Evolutionary conservation across 2,888 invertebrate species (phyloP), one percentile per base, ranked within the genome.

Genomic region (Hemicrepidius hirtus): DNA sequence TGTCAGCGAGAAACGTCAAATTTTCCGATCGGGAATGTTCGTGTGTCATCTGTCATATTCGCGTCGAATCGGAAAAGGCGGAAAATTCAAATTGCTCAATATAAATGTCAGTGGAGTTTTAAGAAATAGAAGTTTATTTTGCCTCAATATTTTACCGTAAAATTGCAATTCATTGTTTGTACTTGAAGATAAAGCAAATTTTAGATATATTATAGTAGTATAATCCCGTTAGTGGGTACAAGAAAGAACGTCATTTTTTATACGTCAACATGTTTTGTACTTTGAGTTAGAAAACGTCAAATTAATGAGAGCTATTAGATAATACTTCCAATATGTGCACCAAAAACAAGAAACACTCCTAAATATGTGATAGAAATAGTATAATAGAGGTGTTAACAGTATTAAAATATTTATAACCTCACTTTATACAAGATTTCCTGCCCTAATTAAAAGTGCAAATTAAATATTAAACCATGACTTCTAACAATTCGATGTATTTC

Each of bases 401-500:
- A 50, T 50, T 50, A 50, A 46, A 3, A 3, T 18, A 41, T 50
- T 3, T 18, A 4, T 50, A 50, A 50, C 50, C 50, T 50, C 50
- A 50, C 50, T 50, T 50, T 49, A 2, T 5, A 2, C 24, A 24
- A 2, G 5, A 21, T 12, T 9, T 3, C 9, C 3, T 21, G 16
- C 9, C 12, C 12, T 18, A 24, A 24, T 24, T 24, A 24, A n/a
- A 2, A 9, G 18, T 18, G 50, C 5, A n/a, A 50, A 50, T 21
- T 21, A 3, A 2, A 2, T 1, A 1, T 10, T 12, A n/a, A 50
- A 35, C 7, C 40, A 77, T 76, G 76, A 68, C 76, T 9, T 62
- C 75, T 12, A 66, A 72, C n/a, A 73, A 74, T 53, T 18, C 68
- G 6, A 74, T 75, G 66, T 76, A 75, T 62, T 73, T 85, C 59